Percentiles rank a stretch among this genome's conserved stretches.
Conservation (phyloP, 2,113 vertebrate species). For the Sceloporus tristichus region DNA sequence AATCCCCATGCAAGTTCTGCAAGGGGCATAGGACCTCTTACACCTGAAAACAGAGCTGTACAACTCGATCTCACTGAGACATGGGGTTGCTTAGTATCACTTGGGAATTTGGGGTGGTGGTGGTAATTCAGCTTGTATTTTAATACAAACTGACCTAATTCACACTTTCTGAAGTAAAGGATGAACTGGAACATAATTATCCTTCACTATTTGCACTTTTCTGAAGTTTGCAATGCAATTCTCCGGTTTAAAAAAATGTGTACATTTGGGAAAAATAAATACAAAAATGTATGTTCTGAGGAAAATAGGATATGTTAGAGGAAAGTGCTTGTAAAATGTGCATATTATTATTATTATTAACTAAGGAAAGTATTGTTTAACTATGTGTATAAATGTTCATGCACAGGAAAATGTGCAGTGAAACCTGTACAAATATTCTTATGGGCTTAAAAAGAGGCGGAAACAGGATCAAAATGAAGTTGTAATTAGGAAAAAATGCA, state of each 20-base stretch:
- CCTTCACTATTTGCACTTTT: neutral
- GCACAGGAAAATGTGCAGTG: neutral
- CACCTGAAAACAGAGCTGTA: neutral
- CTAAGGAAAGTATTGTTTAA: neutral
- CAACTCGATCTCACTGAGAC: fast-evolving
- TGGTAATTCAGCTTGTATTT: neutral
- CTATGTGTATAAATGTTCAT: neutral
- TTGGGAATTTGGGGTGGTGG: neutral
- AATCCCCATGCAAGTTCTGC: neutral
- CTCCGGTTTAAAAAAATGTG: neutral
- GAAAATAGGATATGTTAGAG: neutral
- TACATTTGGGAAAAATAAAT: neutral
- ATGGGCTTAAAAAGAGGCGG: neutral
- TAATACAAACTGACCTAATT: neutral
- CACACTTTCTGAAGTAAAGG: neutral
- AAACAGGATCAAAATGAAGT: neutral
- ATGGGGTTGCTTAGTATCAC: neutral
- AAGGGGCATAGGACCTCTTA: neutral
- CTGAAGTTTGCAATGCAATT: neutral
- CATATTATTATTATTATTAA: neutral
- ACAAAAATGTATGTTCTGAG: neutral
- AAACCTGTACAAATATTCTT: neutral
- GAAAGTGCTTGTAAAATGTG: neutral
- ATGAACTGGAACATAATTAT: neutral
- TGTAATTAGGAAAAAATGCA: neutral